Evolutionary conservation across 2,888 invertebrate genomes (phyloP), one percentile per base, ranked within the genome.

Genomic region (Drosophila tanythrix): DNA sequence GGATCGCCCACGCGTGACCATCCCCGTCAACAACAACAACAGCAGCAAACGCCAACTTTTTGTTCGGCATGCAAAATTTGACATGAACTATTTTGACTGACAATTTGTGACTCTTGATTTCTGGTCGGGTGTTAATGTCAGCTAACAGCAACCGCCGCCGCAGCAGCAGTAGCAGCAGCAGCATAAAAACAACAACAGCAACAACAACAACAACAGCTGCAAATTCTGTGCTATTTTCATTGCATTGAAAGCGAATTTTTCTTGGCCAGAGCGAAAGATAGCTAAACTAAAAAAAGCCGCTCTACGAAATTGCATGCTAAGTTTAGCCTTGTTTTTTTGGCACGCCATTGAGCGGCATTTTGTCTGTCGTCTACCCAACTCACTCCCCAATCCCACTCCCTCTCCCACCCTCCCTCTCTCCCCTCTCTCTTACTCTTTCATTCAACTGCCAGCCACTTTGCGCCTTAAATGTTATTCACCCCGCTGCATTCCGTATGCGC

Each of bases 271-370:
- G 35, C 4, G 53, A 43, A 46, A 25, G 46, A 46, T 46, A 46
- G 55, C 55, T 35, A 8, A 31, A 29, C n/a, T 10, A 33, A 53
- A 51, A 31, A 52, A 63, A 74, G 51, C 40, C 61, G 33, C 55
- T 67, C 62, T 67, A 70, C 79, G 70, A 81, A 83, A 74, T 79
- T 82, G 84, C 90, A 86, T 82, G 89, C 89, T 88, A 90, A 86
- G 89, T 88, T 90, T 86, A 90, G 89, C 90, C 90, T 89, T 86
- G 83, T 56, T 86, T 89, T 73, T 76, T 90, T 90, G 89, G 89
- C 89, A 86, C 89, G 85, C 85, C 83, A 85, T 89, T 85, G 90
- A 85, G 90, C 79, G 77, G 90, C 78, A 84, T 89, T 84, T 87
- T 72, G 74, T 38, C 38, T 18, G 38, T 25, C 8, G 27, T 21